Conservation (phyloP, 2,797 vertebrate genomes). For the Acipenser ruthenus region DNA sequence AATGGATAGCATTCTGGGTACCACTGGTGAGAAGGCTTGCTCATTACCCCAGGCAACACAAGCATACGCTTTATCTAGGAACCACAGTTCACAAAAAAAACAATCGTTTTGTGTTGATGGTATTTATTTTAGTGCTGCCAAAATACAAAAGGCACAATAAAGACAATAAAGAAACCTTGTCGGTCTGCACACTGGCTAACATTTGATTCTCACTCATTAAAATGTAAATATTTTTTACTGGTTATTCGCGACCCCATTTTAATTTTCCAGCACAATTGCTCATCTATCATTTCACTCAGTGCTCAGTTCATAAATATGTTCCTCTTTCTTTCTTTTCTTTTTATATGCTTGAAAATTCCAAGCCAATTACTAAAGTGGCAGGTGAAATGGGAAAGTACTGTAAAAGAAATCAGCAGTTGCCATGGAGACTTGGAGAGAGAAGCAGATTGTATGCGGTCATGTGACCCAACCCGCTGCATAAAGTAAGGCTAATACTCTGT, state of each 20-base stretch:
- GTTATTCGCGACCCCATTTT: conserved; percentile 44
- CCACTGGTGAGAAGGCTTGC: too few relatives aligned
- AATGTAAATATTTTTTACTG: conserved; percentile 47
- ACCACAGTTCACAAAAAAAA: too few relatives aligned
- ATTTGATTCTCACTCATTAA: neutral
- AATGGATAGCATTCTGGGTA: too few relatives aligned
- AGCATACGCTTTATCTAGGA: too few relatives aligned
- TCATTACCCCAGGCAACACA: too few relatives aligned
- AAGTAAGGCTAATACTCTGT: conserved; percentile 48
- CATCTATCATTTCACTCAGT: conserved; percentile 16
- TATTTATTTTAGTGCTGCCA: too few relatives aligned
- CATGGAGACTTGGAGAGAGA: conserved; percentile 64
- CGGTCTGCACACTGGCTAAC: too few relatives aligned
- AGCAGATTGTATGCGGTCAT: conserved; percentile 57
- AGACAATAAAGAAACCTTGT: too few relatives aligned
- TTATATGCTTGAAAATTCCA: conserved; percentile 64
- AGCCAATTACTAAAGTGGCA: conserved; percentile 70
- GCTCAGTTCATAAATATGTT: conserved; percentile 54
- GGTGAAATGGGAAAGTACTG: conserved; percentile 63
- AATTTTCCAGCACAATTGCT: conserved; percentile 49
- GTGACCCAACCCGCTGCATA: conserved; percentile 53
- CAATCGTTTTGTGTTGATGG: too few relatives aligned
- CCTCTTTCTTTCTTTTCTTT: conserved; percentile 5
- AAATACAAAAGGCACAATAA: too few relatives aligned
- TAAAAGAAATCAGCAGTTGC: conserved; percentile 73